These are phyloP conservation scores for Oreochromis grahami DNA, from an alignment of 2,797 vertebrate species.

Conservation along the genomic window DNA sequence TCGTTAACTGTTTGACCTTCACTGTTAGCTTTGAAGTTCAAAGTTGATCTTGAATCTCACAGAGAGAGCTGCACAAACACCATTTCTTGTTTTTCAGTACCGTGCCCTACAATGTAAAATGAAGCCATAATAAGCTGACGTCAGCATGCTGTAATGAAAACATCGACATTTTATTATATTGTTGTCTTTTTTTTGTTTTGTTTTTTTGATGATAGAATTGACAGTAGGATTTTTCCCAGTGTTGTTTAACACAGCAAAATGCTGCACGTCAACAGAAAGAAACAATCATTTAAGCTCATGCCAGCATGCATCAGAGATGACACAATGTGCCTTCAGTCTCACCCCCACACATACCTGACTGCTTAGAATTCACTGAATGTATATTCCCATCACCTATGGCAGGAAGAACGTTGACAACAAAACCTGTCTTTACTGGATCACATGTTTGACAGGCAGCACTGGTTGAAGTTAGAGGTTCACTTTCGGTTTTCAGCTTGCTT, in stretches of 20 bases:
- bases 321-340: background rate
- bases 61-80: no score
- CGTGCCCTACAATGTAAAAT: no score
- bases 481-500: background rate
- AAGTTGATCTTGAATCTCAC: no score
- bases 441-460: background rate
- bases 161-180: background rate
- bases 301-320: background rate
- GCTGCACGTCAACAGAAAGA: background rate
- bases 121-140: background rate
- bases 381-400: background rate
- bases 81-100: no score
- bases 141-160: background rate
- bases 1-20: no score
- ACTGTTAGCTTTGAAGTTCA: no score
- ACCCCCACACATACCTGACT: background rate
- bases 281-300: background rate
- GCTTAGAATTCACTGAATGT: background rate
- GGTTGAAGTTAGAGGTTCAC: background rate
- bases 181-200: background rate
- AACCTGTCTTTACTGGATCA: no score
- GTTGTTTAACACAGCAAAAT: background rate
- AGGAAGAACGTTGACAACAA: background rate
- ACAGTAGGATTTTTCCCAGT: background rate
- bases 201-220: accelerated